Evolutionary conservation across 2,113 vertebrate species (phyloP).

Genomic region (Gavia stellata): DNA sequence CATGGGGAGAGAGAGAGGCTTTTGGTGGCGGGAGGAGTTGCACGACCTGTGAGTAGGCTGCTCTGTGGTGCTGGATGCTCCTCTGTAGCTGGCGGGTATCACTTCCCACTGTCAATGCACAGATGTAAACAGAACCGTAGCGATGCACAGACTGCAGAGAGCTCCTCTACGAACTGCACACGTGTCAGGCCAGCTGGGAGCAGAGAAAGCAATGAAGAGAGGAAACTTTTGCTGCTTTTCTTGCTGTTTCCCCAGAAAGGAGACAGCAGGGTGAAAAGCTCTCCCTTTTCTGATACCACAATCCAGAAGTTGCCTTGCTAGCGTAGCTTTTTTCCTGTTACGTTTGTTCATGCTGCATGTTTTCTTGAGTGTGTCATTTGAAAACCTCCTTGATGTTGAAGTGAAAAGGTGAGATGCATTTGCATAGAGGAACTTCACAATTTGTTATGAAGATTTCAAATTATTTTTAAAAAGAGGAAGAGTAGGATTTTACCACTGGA

Average conservation of each 20-base stretch:
- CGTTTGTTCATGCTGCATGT: neutral
- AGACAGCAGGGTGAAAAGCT: neutral
- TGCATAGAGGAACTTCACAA: neutral
- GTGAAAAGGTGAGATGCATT: neutral
- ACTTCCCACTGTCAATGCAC: accelerated
- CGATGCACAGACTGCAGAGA: neutral
- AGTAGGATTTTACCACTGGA: neutral
- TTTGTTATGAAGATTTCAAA: neutral
- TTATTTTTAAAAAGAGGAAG: neutral
- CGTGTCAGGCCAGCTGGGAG: neutral
- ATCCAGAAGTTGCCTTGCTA: neutral
- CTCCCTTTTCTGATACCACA: neutral
- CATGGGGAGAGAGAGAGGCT: neutral
- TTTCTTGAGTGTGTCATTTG: neutral
- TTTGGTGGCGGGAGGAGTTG: neutral
- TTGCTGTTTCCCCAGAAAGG: neutral
- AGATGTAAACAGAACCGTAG: neutral
- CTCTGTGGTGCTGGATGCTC: neutral
- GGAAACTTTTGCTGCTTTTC: neutral
- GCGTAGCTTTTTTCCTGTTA: neutral
- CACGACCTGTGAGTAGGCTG: neutral
- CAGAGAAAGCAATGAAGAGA: neutral
- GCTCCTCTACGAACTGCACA: accelerated
- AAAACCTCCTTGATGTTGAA: neutral
- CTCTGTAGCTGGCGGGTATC: neutral